These are phyloP conservation scores for Pantelozetes paolii DNA, from an alignment of 2,888 invertebrate genomes.

Conservation along the genomic window DNA sequence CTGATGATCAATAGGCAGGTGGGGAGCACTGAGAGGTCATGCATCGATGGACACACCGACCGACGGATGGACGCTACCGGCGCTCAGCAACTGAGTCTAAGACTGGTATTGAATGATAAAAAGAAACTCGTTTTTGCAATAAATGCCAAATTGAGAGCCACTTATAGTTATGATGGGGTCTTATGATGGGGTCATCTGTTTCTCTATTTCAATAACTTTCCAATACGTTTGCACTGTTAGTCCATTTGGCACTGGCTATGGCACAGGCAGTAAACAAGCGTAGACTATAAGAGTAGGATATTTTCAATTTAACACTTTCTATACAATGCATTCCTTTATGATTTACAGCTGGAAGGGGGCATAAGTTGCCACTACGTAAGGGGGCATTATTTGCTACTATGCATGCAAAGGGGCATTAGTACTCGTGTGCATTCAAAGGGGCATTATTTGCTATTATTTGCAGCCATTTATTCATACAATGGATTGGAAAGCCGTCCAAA, in stretches of 20 bases:
- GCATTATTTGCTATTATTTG: conserved; percentile 29
- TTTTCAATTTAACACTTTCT: conserved; percentile 33
- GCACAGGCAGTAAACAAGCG: conserved; percentile 16
- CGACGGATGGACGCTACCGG: conserved; percentile 31
- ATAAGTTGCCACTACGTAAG: too few relatives aligned
- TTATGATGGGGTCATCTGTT: conserved; percentile 22
- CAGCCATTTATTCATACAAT: background rate
- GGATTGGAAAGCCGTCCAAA: background rate
- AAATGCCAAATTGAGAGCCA: conserved; percentile 8
- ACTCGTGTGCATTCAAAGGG: too few relatives aligned
- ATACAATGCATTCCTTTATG: background rate
- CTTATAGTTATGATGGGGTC: background rate
- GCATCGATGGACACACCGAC: conserved; percentile 29
- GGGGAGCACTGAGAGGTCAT: conserved; percentile 28
- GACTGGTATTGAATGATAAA: conserved; percentile 1
- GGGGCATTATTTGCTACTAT: too few relatives aligned
- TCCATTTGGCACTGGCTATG: background rate
- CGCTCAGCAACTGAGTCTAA: background rate
- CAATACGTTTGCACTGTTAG: background rate
- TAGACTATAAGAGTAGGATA: background rate
- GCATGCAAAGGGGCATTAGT: too few relatives aligned
- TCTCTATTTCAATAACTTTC: background rate
- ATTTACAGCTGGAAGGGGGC: conserved; percentile 21
- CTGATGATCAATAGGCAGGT: conserved; percentile 31
- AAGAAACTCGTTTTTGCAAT: conserved; percentile 31